These are phyloP conservation scores for Phrynocephalus vlangalii DNA, from an alignment of 2,797 vertebrate genomes.

Conservation along the genomic window DNA sequence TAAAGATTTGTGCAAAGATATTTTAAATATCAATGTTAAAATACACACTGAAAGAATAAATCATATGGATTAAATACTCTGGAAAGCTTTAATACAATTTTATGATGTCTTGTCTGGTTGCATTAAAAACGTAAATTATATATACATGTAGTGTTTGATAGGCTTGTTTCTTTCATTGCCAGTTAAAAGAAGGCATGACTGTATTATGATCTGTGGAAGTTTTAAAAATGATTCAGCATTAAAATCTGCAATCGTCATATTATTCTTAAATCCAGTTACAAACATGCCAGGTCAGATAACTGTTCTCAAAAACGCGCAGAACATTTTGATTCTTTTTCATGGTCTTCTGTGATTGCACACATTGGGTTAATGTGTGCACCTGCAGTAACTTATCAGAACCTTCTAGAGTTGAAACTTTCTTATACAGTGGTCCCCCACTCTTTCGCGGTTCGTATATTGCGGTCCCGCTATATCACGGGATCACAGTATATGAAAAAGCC, in stretches of 20 bases:
- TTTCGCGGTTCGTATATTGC: too few relatives aligned
- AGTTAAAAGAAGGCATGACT: not conserved
- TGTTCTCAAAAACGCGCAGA: not conserved
- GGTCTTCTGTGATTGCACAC: too few relatives aligned
- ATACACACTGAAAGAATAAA: conserved; percentile 72
- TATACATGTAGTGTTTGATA: conserved; percentile 47
- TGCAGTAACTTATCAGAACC: too few relatives aligned
- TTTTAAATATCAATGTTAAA: conserved; percentile 76
- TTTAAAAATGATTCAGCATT: not conserved
- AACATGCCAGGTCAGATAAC: not conserved
- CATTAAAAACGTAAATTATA: conserved; percentile 67
- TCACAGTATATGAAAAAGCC: too few relatives aligned
- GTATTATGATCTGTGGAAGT: not conserved
- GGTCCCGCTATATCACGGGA: too few relatives aligned
- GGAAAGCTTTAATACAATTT: conserved; percentile 80
- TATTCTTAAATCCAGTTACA: not conserved
- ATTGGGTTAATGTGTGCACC: too few relatives aligned
- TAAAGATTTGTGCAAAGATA: conserved; percentile 72
- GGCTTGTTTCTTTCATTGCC: not conserved
- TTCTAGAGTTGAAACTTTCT: too few relatives aligned
- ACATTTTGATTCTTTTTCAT: not conserved
- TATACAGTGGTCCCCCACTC: too few relatives aligned
- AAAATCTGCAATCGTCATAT: not conserved
- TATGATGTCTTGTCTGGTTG: conserved; percentile 72
- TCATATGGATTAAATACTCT: conserved; percentile 72